These are phyloP conservation scores for Sylvietta virens DNA, from an alignment of 2,113 vertebrate genomes.

Conservation along the genomic window DNA sequence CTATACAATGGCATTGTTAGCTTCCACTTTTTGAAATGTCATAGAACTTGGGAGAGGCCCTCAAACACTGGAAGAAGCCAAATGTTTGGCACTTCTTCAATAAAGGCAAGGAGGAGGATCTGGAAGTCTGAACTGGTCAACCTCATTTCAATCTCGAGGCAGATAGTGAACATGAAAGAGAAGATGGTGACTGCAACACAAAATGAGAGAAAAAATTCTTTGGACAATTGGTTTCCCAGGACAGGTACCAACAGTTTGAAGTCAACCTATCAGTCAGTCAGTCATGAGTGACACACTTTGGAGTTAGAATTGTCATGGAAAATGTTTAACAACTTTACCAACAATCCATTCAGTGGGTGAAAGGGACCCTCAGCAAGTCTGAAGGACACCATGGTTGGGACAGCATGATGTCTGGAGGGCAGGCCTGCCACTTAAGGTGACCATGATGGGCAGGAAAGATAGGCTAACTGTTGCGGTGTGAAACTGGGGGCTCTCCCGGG, in stretches of 20 bases:
- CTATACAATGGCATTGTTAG: fast-evolving
- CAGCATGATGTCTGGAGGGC: background rate
- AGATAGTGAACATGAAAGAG: background rate
- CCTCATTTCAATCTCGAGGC: background rate
- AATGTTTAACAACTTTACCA: background rate
- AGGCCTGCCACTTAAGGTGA: background rate
- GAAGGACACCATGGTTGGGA: background rate
- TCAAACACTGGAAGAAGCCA: background rate
- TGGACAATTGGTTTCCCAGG: background rate
- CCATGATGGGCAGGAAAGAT: background rate
- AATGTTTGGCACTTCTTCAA: background rate
- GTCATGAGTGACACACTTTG: background rate
- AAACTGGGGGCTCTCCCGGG: too few relatives aligned
- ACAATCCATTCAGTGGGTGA: background rate
- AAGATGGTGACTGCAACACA: background rate
- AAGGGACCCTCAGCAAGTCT: background rate
- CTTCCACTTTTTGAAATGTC: background rate
- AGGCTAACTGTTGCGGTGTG: too few relatives aligned
- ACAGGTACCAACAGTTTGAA: background rate
- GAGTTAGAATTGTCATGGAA: background rate
- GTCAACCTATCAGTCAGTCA: background rate
- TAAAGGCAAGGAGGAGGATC: background rate
- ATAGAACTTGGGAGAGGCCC: background rate
- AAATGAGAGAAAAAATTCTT: background rate
- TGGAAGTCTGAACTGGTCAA: background rate